Evolutionary conservation across 1,140 invertebrate species (phyloP).

Genomic region (Meloidogyne hapla): DNA sequence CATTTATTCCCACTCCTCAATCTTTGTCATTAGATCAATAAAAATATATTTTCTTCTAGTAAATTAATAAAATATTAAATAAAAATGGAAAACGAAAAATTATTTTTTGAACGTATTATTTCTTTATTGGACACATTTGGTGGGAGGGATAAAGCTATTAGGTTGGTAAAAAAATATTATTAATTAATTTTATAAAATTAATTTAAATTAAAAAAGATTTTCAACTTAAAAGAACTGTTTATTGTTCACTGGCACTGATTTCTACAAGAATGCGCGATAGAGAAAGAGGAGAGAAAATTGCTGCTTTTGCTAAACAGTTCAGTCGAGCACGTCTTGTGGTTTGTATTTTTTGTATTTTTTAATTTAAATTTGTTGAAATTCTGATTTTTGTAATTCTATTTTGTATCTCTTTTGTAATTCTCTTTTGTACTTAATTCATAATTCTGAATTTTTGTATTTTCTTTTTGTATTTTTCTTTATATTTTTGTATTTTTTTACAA

Average conservation of each 20-base stretch:
- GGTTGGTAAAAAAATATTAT: not conserved
- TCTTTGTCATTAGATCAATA: not conserved
- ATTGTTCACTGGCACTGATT: constrained; percentile 13
- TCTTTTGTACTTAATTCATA: no score
- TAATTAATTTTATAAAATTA: not conserved
- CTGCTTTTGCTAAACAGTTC: constrained; percentile 21
- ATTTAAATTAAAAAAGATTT: not conserved
- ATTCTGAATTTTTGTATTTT: not conserved
- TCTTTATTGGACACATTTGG: constrained; percentile 4
- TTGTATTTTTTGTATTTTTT: not conserved
- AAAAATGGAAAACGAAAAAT: constrained; percentile 13
- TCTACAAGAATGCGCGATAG: constrained; percentile 14
- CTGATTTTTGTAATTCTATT: not conserved
- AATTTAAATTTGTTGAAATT: not conserved
- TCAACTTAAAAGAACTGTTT: constrained; percentile 9
- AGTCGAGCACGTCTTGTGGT: constrained; percentile 11
- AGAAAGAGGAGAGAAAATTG: not conserved
- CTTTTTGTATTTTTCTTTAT: not conserved
- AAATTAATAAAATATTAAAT: not conserved
- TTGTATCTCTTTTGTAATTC: not conserved
- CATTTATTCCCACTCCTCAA: not conserved
- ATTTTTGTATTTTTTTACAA: constrained; percentile 1
- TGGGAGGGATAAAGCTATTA: constrained; percentile 25
- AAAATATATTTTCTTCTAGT: not conserved
- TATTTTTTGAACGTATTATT: not conserved